These are phyloP conservation scores for Ischnus inquisitorius DNA, from an alignment of 2,888 invertebrate genomes.

Conservation along the genomic window DNA sequence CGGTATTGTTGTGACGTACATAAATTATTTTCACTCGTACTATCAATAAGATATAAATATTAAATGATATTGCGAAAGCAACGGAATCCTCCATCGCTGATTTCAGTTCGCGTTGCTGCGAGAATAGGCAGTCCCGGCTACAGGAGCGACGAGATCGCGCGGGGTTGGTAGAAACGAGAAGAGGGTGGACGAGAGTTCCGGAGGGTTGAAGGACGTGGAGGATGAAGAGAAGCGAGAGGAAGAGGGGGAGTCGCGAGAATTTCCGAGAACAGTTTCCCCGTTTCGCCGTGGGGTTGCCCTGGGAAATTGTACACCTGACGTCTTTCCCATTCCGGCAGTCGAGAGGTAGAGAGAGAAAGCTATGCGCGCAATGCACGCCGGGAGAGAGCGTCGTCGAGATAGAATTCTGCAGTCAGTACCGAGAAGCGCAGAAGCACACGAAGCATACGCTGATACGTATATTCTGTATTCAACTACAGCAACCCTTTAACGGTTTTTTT, in stretches of 20 bases:
- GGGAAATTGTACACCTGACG: slow-evolving; percentile 82
- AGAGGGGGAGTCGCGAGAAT: slow-evolving; percentile 74
- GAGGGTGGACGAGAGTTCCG: slow-evolving; percentile 51
- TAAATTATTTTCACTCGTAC: background rate
- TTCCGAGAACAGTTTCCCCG: slow-evolving; percentile 75
- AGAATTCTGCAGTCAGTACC: slow-evolving; percentile 13
- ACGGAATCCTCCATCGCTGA: slow-evolving; percentile 60
- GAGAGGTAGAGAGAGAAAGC: slow-evolving; percentile 38
- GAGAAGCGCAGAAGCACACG: slow-evolving; percentile 20
- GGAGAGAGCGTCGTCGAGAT: slow-evolving; percentile 55
- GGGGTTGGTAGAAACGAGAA: slow-evolving; percentile 52
- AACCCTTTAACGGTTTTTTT: background rate
- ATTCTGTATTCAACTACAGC: background rate
- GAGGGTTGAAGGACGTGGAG: slow-evolving; percentile 60
- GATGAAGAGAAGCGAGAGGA: slow-evolving; percentile 45
- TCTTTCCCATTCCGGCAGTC: slow-evolving; percentile 76
- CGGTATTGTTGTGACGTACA: background rate
- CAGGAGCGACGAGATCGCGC: slow-evolving; percentile 37
- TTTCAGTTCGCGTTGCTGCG: slow-evolving; percentile 33
- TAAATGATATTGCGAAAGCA: background rate
- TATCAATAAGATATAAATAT: background rate
- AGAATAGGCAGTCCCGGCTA: slow-evolving; percentile 54
- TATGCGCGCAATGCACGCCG: slow-evolving; percentile 39
- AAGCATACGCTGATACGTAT: background rate
- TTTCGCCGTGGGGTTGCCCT: slow-evolving; percentile 82